Conservation (phyloP, 1,140 invertebrate species). For the Drosophila triauraria region DNA sequence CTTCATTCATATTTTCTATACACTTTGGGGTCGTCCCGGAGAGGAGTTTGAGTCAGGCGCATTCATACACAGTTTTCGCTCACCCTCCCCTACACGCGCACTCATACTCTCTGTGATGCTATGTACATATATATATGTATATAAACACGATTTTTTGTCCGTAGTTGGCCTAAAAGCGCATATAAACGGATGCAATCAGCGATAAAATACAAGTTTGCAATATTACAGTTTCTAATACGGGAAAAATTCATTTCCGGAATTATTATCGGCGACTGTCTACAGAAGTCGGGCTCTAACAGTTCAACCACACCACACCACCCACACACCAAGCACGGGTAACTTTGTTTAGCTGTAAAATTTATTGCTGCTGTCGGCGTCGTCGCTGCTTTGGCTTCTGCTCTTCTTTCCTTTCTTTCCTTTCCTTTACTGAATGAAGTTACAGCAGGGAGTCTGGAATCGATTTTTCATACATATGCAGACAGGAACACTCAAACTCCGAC, state of each 20-base stretch:
- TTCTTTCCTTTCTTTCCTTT: constrained; percentile 37
- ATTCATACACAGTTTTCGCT: constrained; percentile 51
- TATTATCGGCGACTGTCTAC: constrained; percentile 52
- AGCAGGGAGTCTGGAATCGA: constrained; percentile 81
- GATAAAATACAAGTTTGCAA: constrained; percentile 62
- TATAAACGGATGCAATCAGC: constrained; percentile 42
- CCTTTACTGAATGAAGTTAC: constrained; percentile 75
- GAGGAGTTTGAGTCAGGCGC: constrained; percentile 70
- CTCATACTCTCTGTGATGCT: constrained; percentile 37
- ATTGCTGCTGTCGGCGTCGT: constrained; percentile 40
- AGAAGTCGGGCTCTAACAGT: constrained; percentile 27
- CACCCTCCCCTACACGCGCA: constrained; percentile 14
- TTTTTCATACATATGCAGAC: constrained; percentile 69
- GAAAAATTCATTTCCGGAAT: constrained; percentile 71
- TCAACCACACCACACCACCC: constrained; percentile 25
- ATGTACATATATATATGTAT: constrained; percentile 21
- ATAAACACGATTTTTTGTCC: constrained; percentile 57
- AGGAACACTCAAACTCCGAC: constrained; percentile 19
- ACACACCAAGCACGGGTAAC: constrained; percentile 37
- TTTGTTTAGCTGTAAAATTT: constrained; percentile 77
- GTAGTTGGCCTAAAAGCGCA: constrained; percentile 46
- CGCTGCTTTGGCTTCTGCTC: constrained; percentile 43
- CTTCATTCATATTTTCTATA: constrained; percentile 83
- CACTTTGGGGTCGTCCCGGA: constrained; percentile 57
- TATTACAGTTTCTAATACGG: constrained; percentile 63